A percentile compares a stretch with the other conserved stretches of the same genome.
Evolutionary conservation across 2,888 invertebrate genomes (phyloP).

Genomic region (Pachliopta kotzebuea): DNA sequence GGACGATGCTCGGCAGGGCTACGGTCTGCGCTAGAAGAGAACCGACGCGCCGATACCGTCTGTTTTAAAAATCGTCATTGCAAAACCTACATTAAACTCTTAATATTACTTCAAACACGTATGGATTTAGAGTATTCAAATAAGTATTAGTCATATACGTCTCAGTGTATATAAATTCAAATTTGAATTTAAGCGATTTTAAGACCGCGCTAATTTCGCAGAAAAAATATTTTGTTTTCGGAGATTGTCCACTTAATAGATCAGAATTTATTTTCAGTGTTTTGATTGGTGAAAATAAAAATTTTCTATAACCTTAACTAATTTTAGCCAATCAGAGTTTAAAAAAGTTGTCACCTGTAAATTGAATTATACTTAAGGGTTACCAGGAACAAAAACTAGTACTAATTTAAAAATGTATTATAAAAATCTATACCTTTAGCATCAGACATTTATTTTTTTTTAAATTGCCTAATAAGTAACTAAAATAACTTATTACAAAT

Average conservation of each 20-base stretch:
- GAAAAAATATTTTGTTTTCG: constrained; percentile 39
- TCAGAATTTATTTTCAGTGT: constrained; percentile 2
- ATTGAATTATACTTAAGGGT: constrained; percentile 10
- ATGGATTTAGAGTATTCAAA: background rate
- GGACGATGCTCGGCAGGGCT: constrained; percentile 64
- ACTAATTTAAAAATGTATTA: too few relatives aligned
- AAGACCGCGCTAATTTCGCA: constrained; percentile 62
- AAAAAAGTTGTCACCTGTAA: background rate
- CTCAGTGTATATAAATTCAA: constrained; percentile 43
- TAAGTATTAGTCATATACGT: background rate
- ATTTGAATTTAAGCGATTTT: constrained; percentile 45
- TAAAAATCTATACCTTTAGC: too few relatives aligned
- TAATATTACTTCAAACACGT: background rate
- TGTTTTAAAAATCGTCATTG: constrained; percentile 25
- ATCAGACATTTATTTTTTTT: too few relatives aligned
- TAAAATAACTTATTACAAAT: background rate
- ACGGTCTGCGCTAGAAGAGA: constrained; percentile 75
- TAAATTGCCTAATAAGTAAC: background rate
- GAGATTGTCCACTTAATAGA: constrained; percentile 14
- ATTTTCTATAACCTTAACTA: background rate
- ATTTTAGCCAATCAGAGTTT: constrained; percentile 18
- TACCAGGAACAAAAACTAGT: constrained; percentile 6
- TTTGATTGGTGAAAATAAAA: constrained; percentile 29
- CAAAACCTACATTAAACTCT: constrained; percentile 8
- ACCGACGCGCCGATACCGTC: constrained; percentile 58